phyloP scores from a whole-genome alignment of 1,140 invertebrate species.

The Psilanteris sp. region DNA sequence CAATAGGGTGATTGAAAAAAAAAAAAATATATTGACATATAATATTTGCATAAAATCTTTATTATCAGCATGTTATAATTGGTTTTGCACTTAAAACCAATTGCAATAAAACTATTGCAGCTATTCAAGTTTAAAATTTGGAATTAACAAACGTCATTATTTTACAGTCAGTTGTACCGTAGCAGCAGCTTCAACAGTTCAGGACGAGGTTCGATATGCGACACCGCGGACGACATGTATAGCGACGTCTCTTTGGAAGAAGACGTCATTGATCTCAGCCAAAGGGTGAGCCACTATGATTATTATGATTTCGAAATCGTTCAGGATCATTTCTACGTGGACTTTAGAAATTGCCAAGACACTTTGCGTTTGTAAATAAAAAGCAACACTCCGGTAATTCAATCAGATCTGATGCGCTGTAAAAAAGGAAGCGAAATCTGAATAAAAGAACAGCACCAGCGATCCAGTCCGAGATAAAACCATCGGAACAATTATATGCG shows the following conservation, averaged over 20 bases:
- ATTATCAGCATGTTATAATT: too few species aligned
- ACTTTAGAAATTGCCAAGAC: too few species aligned
- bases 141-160: too few species aligned
- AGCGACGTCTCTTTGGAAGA: constrained; percentile 94
- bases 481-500: constrained; percentile 25
- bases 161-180: constrained; percentile 90
- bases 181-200: constrained; percentile 94
- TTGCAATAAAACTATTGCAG: too few species aligned
- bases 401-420: constrained; percentile 12
- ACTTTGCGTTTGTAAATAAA: neutral
- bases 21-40: too few species aligned
- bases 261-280: constrained; percentile 93
- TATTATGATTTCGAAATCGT: too few species aligned
- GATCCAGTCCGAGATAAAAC: constrained; percentile 24
- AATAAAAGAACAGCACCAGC: neutral
- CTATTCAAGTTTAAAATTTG: too few species aligned
- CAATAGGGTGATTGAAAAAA: too few species aligned
- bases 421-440: constrained; percentile 29
- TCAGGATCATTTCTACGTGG: too few species aligned
- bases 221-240: constrained; percentile 94
- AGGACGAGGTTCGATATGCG: constrained; percentile 91
- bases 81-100: too few species aligned
- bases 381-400: constrained; percentile 15
- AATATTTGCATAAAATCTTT: too few species aligned
- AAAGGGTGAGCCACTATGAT: constrained; percentile 85